Conservation (phyloP, 2,113 vertebrate genomes). For the Choloepus hoffmanni region DNA sequence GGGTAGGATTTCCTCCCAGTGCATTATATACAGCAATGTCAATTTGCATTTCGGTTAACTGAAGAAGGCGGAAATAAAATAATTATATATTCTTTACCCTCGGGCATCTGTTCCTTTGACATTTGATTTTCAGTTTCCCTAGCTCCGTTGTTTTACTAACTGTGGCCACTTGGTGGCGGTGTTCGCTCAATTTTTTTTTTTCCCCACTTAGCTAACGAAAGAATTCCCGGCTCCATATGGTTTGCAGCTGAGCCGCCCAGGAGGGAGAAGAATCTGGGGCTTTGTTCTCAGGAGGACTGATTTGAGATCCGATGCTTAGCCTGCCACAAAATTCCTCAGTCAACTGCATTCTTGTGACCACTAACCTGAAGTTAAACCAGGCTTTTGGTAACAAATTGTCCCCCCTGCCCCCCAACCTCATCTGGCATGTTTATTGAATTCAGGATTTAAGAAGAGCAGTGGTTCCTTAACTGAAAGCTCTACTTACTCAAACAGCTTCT, state of each 20-base stretch:
- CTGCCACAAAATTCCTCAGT: neutral
- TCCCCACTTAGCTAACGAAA: fast-evolving
- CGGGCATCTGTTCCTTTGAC: neutral
- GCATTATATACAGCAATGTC: conserved; percentile 37
- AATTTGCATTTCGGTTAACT: conserved; percentile 51
- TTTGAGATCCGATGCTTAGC: neutral
- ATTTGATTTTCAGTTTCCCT: neutral
- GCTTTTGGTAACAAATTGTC: neutral
- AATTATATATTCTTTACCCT: conserved; percentile 56
- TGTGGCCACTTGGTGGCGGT: conserved; percentile 78
- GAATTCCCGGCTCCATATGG: neutral
- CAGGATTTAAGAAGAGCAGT: neutral
- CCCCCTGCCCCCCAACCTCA: too few relatives aligned
- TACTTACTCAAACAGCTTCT: neutral
- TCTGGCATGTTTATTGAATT: neutral
- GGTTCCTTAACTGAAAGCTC: neutral
- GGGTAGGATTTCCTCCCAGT: conserved; percentile 63
- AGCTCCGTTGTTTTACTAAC: fast-evolving
- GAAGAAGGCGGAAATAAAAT: conserved; percentile 74
- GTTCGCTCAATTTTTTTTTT: neutral
- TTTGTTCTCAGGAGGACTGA: neutral
- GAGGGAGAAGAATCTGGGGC: fast-evolving
- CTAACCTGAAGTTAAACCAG: neutral
- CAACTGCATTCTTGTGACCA: neutral
- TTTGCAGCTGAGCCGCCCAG: neutral